phyloP scores from a whole-genome alignment of 2,888 invertebrate species.

The Vesta saturnalis region DNA sequence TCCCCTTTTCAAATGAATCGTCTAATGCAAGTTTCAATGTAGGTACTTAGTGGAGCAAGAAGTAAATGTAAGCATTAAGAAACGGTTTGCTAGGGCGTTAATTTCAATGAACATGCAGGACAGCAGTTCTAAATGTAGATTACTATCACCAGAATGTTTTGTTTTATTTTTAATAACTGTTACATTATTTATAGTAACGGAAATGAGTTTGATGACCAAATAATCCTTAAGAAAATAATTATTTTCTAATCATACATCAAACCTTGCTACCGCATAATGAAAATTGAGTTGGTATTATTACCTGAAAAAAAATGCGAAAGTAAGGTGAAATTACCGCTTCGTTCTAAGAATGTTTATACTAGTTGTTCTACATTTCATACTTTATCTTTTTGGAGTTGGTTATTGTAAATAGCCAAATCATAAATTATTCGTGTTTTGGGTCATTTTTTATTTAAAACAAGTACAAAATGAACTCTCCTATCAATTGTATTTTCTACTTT shows the following conservation, averaged over 20 bases:
- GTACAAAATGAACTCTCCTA: no score
- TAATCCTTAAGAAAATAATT: conserved; percentile 15
- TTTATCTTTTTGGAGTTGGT: conserved; percentile 25
- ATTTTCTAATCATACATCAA: conserved; percentile 33
- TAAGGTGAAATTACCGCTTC: conserved; percentile 56
- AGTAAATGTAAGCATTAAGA: conserved; percentile 54
- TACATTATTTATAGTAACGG: conserved; percentile 47
- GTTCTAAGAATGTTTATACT: conserved; percentile 54
- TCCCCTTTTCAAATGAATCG: conserved; percentile 46
- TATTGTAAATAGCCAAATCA: no score
- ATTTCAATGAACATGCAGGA: conserved; percentile 39
- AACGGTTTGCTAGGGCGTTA: conserved; percentile 39
- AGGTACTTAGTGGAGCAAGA: conserved; percentile 64
- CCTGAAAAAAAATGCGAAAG: conserved; percentile 55
- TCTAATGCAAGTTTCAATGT: conserved; percentile 47
- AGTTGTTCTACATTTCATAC: conserved; percentile 54
- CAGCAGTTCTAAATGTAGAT: conserved; percentile 37
- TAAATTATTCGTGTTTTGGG: no score
- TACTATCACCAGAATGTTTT: conserved; percentile 43
- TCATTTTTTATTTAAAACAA: no score
- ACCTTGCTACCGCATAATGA: conserved; percentile 39
- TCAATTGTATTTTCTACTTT: no score
- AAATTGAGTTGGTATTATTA: conserved; percentile 44
- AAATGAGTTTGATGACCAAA: conserved; percentile 44
- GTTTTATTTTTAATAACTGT: conserved; percentile 50